Base-by-base conservation (phyloP, 2,888 invertebrate genomes). In the Stegana nigrithorax region DNA sequence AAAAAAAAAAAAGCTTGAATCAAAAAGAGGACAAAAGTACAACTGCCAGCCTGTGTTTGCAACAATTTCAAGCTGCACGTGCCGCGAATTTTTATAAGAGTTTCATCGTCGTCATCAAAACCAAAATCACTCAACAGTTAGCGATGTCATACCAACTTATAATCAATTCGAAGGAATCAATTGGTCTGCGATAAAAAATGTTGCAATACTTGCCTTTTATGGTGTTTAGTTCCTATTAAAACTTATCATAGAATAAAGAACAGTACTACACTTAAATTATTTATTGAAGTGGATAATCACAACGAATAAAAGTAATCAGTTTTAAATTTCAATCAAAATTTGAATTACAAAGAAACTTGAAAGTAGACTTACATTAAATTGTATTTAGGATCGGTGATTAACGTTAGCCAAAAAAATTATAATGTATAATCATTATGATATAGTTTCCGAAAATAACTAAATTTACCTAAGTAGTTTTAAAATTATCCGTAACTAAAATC, bases 201-300 rank as follows among this genome's bases (percentile, higher is more conserved):
- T 70, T 68, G 68, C 79, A 72, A 78, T 65, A 70, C 68, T 64
- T 71, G 21, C 75, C 79, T 66, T 77, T 69, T 71, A 79, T 66
- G 79, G 75, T 64, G 58, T 58, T 45, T 65, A 65, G 53, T 68
- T 79, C 75, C 77, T 63, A 75, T 75, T 79, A 75, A 75, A 79
- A 75, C 75, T 77, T 79, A 75, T 78, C 78, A 74, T 14, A 42
- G 42, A 6, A 14, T n/a, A n/a, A n/a, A n/a, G n/a, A n/a, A n/a
- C n/a, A n/a, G n/a, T n/a, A n/a, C n/a, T n/a, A n/a, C n/a, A n/a
- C n/a, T n/a, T n/a, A n/a, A 50, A 26, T 26, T 50, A 25, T 6
- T 14, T 50, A 4, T 39, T 12, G 39, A 39, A 39, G n/a, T 42
- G 42, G n/a, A n/a, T n/a, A n/a, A n/a, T n/a, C n/a, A n/a, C n/a